Base-by-base conservation (phyloP, 2,797 vertebrate genomes). In the Sarcophilus harrisii region DNA sequence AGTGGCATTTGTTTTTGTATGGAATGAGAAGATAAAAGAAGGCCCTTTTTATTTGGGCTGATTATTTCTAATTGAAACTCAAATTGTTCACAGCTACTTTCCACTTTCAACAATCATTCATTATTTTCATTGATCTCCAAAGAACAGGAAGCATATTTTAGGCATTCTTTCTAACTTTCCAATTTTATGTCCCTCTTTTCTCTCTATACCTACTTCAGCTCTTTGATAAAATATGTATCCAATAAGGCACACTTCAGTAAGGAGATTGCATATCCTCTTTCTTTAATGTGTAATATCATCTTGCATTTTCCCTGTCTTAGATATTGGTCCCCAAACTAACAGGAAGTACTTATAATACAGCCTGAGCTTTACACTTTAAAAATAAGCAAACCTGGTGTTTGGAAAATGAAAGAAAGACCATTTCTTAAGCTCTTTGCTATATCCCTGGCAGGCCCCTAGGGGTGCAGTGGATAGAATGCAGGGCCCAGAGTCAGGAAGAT, bases 61-160 rank as follows among this genome's bases (percentile, higher is more conserved):
- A 93, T 16, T 62, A 38, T 91, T 94, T 93, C 93, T 95, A 94
- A 97, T 94, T 96, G 32, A 95, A 97, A 97, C 73, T 96, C 73
- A 93, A 18, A 66, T 91, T 96, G 45, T 97, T 90, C 59, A 90
- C 94, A 93, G 59, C 66, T 55, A 92, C 52, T 94, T 95, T 95
- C 91, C 91, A 0, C 92, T 94, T 66, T 97, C 27, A 93, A 45
- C 60, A 90, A 0, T 32, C 94, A 49, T 94, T 96, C 91, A 92
- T 96, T 97, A 95, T 97, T 94, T 97, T 96, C 27, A 73, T 38
- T 94, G 12, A 96, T 97, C 49, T 91, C 55, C 95, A 93, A 94
- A 96, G 90, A 98, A 90, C 54, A 91, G 66, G 93, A 96, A 96
- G 91, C 89, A 94, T 92, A 28, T 81, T 0, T 57, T 0, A 14